phyloP scores from a whole-genome alignment of 1,140 invertebrate genomes.

The Venturia canescens region DNA sequence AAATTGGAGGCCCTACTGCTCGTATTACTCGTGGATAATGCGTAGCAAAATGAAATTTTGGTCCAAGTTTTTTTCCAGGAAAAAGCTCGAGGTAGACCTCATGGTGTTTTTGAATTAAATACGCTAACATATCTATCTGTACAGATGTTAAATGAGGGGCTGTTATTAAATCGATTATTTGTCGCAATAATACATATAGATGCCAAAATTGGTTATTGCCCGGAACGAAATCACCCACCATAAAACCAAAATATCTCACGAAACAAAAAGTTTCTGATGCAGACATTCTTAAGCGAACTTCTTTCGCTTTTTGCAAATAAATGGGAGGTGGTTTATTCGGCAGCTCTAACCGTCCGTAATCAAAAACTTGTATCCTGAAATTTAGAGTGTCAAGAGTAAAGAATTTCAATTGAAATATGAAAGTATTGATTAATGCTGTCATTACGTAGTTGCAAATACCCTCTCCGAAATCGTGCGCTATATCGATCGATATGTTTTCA shows the following conservation, averaged over 20 bases:
- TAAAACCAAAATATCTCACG: conserved; percentile 3
- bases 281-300: not conserved
- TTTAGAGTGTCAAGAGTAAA: not conserved
- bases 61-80: too few species aligned
- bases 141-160: too few species aligned
- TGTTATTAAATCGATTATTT: too few species aligned
- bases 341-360: not conserved
- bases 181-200: not conserved
- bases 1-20: not conserved
- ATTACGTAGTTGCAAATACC: conserved; percentile 3
- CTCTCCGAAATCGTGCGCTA: not conserved
- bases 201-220: not conserved
- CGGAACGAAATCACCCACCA: not conserved
- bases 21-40: not conserved
- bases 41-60: not conserved
- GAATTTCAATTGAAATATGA: not conserved
- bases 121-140: too few species aligned
- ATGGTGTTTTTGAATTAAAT: too few species aligned
- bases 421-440: conserved; percentile 11
- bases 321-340: not conserved
- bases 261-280: conserved; percentile 8
- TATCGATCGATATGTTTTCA: not conserved
- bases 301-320: not conserved
- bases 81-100: too few species aligned
- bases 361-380: not conserved